Conservation (phyloP, 2,888 invertebrate genomes). For the Dioctria linearis region DNA sequence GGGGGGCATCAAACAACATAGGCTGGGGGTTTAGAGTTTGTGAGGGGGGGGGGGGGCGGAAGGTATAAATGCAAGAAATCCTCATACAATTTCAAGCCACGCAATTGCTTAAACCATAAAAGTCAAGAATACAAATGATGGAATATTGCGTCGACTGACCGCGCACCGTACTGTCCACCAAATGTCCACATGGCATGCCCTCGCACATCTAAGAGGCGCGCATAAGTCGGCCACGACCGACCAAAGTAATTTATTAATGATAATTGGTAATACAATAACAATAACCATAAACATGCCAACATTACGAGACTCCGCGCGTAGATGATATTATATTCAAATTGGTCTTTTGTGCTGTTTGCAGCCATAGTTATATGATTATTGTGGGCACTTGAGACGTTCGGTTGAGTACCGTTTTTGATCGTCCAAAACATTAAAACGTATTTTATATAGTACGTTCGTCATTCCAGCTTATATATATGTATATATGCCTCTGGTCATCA, state of each 20-base stretch:
- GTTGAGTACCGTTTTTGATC: conserved; percentile 35
- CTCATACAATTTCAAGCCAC: not conserved
- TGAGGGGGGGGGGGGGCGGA: not conserved
- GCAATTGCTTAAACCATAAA: conserved; percentile 39
- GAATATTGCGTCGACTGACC: conserved; percentile 38
- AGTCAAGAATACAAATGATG: not conserved
- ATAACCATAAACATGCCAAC: conserved; percentile 50
- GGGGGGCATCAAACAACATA: not conserved
- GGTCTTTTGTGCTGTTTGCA: conserved; percentile 43
- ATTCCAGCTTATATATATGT: too few species aligned
- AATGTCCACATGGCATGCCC: not conserved
- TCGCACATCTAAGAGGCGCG: not conserved
- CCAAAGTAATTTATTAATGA: conserved; percentile 52
- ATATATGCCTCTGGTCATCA: not conserved
- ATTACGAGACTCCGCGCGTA: conserved; percentile 44
- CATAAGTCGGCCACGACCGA: conserved; percentile 22
- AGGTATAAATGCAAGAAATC: conserved; percentile 13
- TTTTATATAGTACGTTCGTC: too few species aligned
- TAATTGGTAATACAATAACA: conserved; percentile 53
- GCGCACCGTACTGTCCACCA: not conserved
- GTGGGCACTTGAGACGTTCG: conserved; percentile 48
- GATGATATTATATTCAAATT: conserved; percentile 53
- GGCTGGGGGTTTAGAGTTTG: not conserved
- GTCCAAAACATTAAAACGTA: conserved; percentile 4
- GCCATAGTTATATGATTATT: conserved; percentile 14